These are phyloP conservation scores for Alosa sapidissima DNA, from an alignment of 2,797 vertebrate species.

Conservation along the genomic window DNA sequence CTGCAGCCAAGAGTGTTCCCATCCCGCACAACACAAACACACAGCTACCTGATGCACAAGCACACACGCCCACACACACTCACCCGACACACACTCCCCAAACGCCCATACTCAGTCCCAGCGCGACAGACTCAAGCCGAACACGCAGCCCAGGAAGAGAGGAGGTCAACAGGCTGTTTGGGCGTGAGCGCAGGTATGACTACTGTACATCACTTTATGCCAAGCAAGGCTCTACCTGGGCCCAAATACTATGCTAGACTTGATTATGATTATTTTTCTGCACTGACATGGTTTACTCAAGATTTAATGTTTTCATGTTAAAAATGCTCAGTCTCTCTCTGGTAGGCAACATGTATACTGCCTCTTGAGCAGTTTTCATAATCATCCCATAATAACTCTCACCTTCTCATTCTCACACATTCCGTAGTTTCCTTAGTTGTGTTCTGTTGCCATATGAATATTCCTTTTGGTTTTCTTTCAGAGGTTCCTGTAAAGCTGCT, in stretches of 20 bases:
- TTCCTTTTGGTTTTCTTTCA: background rate
- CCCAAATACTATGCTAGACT: background rate
- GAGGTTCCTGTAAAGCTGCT: background rate
- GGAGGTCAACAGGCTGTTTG: conserved; percentile 43
- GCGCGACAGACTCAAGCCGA: conserved; percentile 33
- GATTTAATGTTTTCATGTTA: background rate
- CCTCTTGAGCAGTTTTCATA: background rate
- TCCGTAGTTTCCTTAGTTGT: background rate
- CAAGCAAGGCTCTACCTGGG: background rate
- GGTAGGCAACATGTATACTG: background rate
- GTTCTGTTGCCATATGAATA: background rate
- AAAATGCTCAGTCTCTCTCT: background rate
- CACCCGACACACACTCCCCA: background rate
- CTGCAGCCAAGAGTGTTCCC: background rate
- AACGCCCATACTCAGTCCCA: conserved; percentile 26
- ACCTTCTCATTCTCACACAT: background rate
- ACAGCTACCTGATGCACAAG: background rate
- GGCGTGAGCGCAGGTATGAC: conserved; percentile 46
- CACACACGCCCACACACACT: background rate
- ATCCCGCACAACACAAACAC: background rate
- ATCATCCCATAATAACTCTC: background rate
- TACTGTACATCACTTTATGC: background rate
- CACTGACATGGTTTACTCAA: background rate
- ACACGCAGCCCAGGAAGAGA: conserved; percentile 44
- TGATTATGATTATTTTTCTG: background rate